Evolutionary conservation across 2,113 vertebrate species (phyloP), one percentile per base, ranked within the genome.

Genomic region (Chroicocephalus ridibundus): DNA sequence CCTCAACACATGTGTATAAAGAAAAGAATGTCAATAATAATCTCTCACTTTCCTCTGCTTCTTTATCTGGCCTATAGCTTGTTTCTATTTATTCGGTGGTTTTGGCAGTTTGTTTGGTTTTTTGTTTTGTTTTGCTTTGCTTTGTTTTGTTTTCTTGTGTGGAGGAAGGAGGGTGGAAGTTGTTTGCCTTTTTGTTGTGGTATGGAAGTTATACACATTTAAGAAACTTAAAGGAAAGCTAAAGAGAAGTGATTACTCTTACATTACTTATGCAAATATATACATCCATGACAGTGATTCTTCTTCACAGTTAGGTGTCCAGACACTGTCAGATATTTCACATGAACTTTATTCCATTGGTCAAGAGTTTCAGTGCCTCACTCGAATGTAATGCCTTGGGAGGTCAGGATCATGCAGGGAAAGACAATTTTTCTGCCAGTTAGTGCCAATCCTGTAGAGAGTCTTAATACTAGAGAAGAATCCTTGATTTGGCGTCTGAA

Each of bases 401-500:
- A 97, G 95, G 95, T 94, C 90, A 92, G 85, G 57, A 91, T 89
- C 96, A 92, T 91, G 96, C 88, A 91, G 88, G 4, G 92, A 94
- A 94, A 96, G 86, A 93, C 52, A 71, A 92, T 92, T 96, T 95
- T 96, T 93, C 88, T 93, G 83, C 60, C 85, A 88, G 94, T 88
- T 92, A 95, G 42, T 81, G 79, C 49, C 77, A 92, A 49, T 89
- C 55, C 72, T 86, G 31, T 76, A 79, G 74, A 95, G 82, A 88
- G 34, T 82, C 61, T 91, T 86, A 90, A 93, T 84, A 95, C 80
- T 84, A 61, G 86, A 92, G 65, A 52, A 95, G 92, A 96, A 97
- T 96, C 52, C 47, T 92, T 96, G 82, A 96, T 95, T 95, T 89
- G 14, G 44, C 71, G 61, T 96, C 83, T 95, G 94, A 96, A 96